phyloP scores from a whole-genome alignment of 2,888 invertebrate genomes.

The Conus canariensis region DNA sequence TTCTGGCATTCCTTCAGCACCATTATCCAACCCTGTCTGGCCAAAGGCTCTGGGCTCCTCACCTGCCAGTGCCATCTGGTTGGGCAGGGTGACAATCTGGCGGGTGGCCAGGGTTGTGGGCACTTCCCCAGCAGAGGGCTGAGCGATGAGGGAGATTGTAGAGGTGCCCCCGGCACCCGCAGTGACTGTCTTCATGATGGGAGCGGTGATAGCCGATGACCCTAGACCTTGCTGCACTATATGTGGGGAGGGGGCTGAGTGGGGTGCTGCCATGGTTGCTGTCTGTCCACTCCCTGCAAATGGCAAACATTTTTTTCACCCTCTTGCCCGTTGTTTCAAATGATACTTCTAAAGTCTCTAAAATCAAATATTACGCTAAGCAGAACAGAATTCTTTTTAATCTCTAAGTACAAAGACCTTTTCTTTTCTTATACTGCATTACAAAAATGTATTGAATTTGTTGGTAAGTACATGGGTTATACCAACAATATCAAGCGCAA shows the following conservation, averaged over 20 bases:
- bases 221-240: conserved; percentile 52
- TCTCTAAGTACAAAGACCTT: too few relatives aligned
- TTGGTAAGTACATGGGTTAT: too few relatives aligned
- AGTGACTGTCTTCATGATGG: conserved; percentile 46
- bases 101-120: conserved; percentile 60
- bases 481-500: too few relatives aligned
- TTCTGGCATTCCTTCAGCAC: too few relatives aligned
- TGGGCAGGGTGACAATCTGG: conserved; percentile 56
- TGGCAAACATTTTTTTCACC: background rate
- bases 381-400: too few relatives aligned
- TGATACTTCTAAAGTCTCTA: too few relatives aligned
- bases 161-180: conserved; percentile 66
- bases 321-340: too few relatives aligned
- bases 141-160: conserved; percentile 68
- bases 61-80: conserved; percentile 43
- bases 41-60: background rate
- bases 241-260: conserved; percentile 34
- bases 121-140: conserved; percentile 60
- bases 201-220: conserved; percentile 29
- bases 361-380: too few relatives aligned
- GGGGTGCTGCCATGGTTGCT: conserved; percentile 40
- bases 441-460: too few relatives aligned
- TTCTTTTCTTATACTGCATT: too few relatives aligned
- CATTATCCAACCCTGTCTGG: too few relatives aligned
- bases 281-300: conserved; percentile 39